Percentiles rank a stretch among this genome's conserved stretches.
Conservation (phyloP, 2,888 invertebrate genomes). For the Cepaea hortensis region DNA sequence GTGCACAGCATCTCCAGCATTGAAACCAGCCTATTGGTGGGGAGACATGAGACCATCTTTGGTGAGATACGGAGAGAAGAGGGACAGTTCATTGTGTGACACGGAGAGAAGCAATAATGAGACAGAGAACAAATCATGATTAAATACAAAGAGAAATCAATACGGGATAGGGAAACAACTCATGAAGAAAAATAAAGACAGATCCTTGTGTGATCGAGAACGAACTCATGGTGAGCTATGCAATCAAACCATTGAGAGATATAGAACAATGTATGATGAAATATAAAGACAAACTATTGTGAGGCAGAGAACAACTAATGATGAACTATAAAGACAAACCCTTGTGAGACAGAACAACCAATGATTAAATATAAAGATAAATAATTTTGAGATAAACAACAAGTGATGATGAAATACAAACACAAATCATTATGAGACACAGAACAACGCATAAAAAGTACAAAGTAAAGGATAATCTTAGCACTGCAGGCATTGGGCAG, state of each 20-base stretch:
- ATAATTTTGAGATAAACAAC: too few relatives aligned
- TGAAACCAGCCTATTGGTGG: slow-evolving; percentile 65
- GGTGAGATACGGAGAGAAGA: neutral
- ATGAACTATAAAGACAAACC: neutral
- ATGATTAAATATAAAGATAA: neutral
- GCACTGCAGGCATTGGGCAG: too few relatives aligned
- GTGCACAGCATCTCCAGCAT: slow-evolving; percentile 59
- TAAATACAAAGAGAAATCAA: neutral
- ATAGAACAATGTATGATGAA: neutral
- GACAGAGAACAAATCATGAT: neutral
- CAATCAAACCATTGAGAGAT: neutral
- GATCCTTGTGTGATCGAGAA: neutral
- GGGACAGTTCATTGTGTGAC: neutral
- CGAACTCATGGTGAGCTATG: neutral
- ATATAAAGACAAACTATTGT: neutral
- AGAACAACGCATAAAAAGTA: neutral
- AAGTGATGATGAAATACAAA: neutral
- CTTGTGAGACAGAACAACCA: neutral
- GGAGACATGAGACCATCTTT: neutral
- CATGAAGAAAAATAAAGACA: neutral
- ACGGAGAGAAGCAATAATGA: neutral
- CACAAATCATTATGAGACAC: neutral
- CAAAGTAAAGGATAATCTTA: too few relatives aligned
- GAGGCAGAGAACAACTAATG: neutral
- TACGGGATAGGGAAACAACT: neutral